Evolutionary conservation across 1,140 invertebrate species (phyloP).

Genomic region (Scaptomyza montana): DNA sequence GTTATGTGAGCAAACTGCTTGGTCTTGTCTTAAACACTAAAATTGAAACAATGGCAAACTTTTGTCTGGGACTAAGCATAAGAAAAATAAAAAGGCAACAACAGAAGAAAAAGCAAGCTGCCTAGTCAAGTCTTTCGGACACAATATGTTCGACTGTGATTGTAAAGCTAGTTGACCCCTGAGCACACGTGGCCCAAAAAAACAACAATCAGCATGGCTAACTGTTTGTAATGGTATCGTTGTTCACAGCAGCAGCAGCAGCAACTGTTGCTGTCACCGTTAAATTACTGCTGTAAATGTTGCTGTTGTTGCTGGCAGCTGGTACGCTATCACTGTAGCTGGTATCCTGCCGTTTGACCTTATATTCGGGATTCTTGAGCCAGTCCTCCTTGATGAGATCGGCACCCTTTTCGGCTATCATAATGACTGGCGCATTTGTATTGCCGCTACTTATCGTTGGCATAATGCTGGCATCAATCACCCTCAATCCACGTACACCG

Average conservation of each 20-base stretch:
- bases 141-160: conserved; percentile 9
- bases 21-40: conserved; percentile 12
- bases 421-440: conserved; percentile 93
- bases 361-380: conserved; percentile 84
- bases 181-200: conserved; percentile 29
- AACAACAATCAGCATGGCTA: conserved; percentile 11
- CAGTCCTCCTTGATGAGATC: conserved; percentile 92
- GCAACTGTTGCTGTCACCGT: conserved; percentile 7
- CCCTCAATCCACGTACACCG: conserved; percentile 90
- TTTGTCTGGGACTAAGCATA: conserved; percentile 14
- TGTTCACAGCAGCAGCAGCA: not conserved
- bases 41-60: conserved; percentile 64
- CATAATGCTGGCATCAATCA: conserved; percentile 95
- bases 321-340: conserved; percentile 26
- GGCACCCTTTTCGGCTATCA: conserved; percentile 94
- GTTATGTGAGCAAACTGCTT: conserved; percentile 12
- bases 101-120: conserved; percentile 2
- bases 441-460: conserved; percentile 92
- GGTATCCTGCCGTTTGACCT: conserved; percentile 55
- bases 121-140: not conserved
- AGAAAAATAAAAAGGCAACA: not conserved
- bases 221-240: conserved; percentile 12
- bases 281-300: conserved; percentile 3
- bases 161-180: conserved; percentile 54
- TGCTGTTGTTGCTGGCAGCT: conserved; percentile 41